phyloP scores from a whole-genome alignment of 2,888 invertebrate genomes.

The Auanema freiburgensis region DNA sequence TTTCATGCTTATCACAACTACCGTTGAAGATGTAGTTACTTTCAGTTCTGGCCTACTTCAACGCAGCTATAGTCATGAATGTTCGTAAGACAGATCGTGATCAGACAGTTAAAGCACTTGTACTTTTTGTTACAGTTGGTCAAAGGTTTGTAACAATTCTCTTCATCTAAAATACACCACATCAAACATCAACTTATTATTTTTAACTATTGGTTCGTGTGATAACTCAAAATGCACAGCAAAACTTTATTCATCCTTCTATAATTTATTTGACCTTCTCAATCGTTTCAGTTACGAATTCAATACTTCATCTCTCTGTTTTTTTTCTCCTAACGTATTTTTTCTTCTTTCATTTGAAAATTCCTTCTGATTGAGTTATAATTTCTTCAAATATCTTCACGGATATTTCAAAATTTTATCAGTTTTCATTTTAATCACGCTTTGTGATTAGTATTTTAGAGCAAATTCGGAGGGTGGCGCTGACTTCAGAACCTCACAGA shows the following conservation, averaged over 20 bases:
- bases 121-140: slow-evolving; percentile 56
- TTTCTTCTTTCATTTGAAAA: too few species aligned
- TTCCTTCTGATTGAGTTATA: too few species aligned
- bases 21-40: too few species aligned
- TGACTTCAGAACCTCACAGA: too few species aligned
- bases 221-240: neutral
- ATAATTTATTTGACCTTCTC: neutral
- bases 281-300: neutral
- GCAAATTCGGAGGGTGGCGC: too few species aligned
- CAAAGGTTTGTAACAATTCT: slow-evolving; percentile 33
- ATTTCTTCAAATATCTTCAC: too few species aligned
- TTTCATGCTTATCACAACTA: too few species aligned
- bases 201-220: neutral
- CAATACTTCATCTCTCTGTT: neutral
- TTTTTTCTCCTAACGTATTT: neutral
- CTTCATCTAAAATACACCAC: neutral
- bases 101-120: slow-evolving; percentile 54
- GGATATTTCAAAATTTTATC: too few species aligned
- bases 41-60: slow-evolving; percentile 58
- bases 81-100: slow-evolving; percentile 51
- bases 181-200: neutral
- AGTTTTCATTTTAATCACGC: too few species aligned
- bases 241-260: neutral
- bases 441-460: too few species aligned
- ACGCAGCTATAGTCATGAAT: slow-evolving; percentile 54